Conservation (phyloP, 2,113 vertebrate genomes). For the Pterocles orientalis region DNA sequence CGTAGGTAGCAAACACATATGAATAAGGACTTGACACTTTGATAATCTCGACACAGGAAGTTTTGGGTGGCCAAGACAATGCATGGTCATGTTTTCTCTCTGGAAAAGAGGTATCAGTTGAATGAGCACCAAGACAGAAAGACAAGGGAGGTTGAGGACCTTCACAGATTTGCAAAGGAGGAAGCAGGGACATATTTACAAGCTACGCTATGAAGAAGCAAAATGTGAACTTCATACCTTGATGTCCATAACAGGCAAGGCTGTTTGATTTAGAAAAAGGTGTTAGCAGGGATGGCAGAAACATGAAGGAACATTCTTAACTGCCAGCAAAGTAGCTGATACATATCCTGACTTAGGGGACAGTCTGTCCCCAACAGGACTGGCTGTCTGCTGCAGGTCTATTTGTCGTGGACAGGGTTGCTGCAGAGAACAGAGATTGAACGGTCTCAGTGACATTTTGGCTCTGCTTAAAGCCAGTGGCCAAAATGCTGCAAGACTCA, state of each 20-base stretch:
- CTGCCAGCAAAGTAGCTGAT: background rate
- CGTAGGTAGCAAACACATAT: background rate
- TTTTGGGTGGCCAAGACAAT: background rate
- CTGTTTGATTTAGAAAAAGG: background rate
- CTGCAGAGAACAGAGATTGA: background rate
- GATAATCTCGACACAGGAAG: background rate
- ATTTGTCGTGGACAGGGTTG: background rate
- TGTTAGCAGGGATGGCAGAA: background rate
- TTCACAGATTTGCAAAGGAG: background rate
- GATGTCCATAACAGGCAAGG: background rate
- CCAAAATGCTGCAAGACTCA: background rate
- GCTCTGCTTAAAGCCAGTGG: background rate
- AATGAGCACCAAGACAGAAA: background rate
- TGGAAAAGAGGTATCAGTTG: background rate
- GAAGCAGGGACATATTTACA: background rate
- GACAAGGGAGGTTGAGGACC: background rate
- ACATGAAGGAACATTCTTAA: background rate
- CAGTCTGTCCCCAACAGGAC: background rate
- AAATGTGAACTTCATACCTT: background rate
- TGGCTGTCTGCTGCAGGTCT: background rate
- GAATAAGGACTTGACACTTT: background rate
- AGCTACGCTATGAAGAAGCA: background rate
- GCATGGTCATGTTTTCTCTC: background rate
- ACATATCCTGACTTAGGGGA: fast-evolving
- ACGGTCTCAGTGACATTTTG: background rate